A percentile compares a stretch with the other conserved stretches of the same genome.
These are phyloP conservation scores for Aplidium turbinatum DNA, from an alignment of 23 tunicate species.

Conservation along the genomic window DNA sequence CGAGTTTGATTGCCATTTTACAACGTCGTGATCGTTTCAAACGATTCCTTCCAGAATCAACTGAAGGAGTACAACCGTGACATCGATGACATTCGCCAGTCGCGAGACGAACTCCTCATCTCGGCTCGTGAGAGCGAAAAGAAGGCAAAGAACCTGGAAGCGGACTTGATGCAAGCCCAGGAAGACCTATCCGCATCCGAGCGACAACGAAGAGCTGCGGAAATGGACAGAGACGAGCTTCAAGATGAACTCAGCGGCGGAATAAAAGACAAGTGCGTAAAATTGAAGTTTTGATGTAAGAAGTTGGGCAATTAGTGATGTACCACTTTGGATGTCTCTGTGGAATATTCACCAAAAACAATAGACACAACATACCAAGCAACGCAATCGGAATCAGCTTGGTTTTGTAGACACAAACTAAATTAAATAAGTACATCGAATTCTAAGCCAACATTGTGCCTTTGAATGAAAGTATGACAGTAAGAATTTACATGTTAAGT, in stretches of 20 bases:
- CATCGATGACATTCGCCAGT: slow-evolving; percentile 65
- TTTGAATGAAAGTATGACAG: no score
- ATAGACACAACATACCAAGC: no score
- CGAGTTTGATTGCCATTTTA: no score
- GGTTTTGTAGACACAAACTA: no score
- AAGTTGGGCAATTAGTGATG: no score
- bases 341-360: background rate
- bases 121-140: slow-evolving; percentile 80
- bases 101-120: slow-evolving; percentile 75
- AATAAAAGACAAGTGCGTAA: slow-evolving; percentile 78
- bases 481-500: no score
- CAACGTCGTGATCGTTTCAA: no score
- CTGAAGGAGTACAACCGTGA: slow-evolving; percentile 83
- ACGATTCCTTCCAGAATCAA: slow-evolving; percentile 73
- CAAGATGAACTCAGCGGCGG: slow-evolving; percentile 84
- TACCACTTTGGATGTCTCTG: background rate
- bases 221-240: slow-evolving; percentile 87
- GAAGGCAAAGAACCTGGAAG: slow-evolving; percentile 91
- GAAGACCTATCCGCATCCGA: slow-evolving; percentile 88
- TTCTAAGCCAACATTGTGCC: no score
- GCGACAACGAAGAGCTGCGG: slow-evolving; percentile 74
- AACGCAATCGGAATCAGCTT: no score
- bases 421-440: no score
- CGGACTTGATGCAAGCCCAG: slow-evolving; percentile 82
- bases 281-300: background rate